Conservation (phyloP, 2,113 vertebrate species). For the Orthonyx spaldingii region DNA sequence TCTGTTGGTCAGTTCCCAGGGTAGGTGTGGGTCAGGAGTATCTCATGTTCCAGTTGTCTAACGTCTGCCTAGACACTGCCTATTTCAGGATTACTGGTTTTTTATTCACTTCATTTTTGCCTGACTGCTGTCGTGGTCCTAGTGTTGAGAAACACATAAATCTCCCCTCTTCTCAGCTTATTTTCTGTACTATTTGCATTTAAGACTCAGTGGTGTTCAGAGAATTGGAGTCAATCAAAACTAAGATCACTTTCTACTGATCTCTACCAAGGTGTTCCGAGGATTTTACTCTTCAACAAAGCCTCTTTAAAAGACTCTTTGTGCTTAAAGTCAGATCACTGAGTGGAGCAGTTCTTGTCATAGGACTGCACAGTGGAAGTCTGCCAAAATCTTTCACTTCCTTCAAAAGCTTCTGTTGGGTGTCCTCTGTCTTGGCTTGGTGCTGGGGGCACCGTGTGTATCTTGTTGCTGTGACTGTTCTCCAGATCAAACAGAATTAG, state of each 20-base stretch:
- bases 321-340: not conserved
- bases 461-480: not conserved
- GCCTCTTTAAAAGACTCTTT: not conserved
- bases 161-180: not conserved
- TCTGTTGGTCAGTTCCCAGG: not conserved
- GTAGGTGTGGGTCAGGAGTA: not conserved
- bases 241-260: accelerated
- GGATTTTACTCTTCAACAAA: not conserved
- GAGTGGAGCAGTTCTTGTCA: not conserved
- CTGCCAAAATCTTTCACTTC: not conserved
- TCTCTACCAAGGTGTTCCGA: not conserved
- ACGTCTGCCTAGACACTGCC: not conserved
- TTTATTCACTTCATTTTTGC: not conserved
- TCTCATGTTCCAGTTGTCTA: not conserved
- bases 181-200: not conserved
- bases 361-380: not conserved
- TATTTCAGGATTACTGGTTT: not conserved
- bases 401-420: not conserved
- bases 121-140: not conserved
- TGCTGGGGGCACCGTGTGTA: not conserved
- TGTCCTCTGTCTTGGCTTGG: not conserved
- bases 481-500: not conserved
- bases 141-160: not conserved
- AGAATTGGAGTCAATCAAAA: not conserved
- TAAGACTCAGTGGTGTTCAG: not conserved